Conservation (phyloP, 2,113 vertebrate species). For the Aviceda subcristata region DNA sequence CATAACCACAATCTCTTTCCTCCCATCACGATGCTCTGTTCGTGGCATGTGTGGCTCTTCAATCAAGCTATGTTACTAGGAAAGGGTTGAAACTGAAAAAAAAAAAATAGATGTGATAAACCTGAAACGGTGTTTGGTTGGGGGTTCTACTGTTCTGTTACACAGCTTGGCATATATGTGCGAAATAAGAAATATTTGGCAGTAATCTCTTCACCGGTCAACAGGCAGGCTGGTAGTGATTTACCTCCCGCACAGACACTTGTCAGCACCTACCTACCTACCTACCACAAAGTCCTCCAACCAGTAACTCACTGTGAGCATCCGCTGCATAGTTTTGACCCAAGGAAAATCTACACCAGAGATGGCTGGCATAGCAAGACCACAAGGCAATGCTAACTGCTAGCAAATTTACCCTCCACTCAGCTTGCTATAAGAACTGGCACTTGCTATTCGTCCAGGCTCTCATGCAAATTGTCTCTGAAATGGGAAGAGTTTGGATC, state of each 20-base stretch:
- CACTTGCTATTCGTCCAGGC: background rate
- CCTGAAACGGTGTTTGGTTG: background rate
- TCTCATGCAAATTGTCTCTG: background rate
- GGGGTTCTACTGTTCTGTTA: background rate
- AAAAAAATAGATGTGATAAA: background rate
- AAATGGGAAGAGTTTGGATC: background rate
- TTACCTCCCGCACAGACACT: background rate
- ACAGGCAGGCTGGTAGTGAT: background rate
- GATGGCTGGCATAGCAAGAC: background rate
- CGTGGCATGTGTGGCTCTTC: background rate
- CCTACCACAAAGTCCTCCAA: background rate
- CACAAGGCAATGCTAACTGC: background rate
- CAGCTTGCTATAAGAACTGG: background rate
- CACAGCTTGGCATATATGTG: fast-evolving
- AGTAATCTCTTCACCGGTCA: background rate
- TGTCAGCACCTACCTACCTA: background rate
- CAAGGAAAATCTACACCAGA: background rate
- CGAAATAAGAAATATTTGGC: background rate
- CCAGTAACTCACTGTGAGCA: background rate
- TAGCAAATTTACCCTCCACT: background rate
- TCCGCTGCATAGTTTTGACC: background rate
- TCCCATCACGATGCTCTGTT: background rate
- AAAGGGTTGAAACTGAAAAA: background rate
- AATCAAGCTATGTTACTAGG: background rate
- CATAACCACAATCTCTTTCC: background rate